These are phyloP conservation scores for Bombus impatiens DNA, from an alignment of 1,140 invertebrate genomes.

Conservation along the genomic window DNA sequence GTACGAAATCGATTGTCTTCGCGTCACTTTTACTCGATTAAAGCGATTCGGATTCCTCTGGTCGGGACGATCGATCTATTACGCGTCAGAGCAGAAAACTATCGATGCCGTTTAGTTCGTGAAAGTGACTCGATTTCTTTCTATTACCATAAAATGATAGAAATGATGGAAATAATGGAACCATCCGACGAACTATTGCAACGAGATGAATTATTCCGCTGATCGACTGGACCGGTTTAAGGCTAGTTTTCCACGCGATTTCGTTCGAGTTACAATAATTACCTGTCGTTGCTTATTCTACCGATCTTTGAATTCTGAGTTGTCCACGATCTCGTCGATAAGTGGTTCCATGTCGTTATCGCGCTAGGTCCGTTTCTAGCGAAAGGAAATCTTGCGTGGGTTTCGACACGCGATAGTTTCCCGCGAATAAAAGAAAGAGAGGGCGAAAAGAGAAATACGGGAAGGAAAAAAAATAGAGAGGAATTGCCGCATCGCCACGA, in stretches of 20 bases:
- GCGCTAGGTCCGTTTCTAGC: constrained; percentile 45
- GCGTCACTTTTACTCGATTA: constrained; percentile 7
- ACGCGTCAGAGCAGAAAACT: constrained; percentile 34
- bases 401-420: constrained; percentile 60
- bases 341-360: constrained; percentile 33
- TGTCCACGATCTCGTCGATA: neutral
- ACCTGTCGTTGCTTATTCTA: neutral
- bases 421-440: constrained; percentile 66
- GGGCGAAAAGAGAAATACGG: constrained; percentile 59
- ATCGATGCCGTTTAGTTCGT: neutral
- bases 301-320: neutral
- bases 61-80: constrained; percentile 4
- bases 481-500: constrained; percentile 67
- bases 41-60: constrained; percentile 10
- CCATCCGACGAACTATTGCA: neutral
- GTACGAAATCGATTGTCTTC: neutral
- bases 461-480: constrained; percentile 51
- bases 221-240: neutral
- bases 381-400: constrained; percentile 74
- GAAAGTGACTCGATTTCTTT: constrained; percentile 39
- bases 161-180: neutral
- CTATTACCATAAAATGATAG: neutral
- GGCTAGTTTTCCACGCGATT: neutral
- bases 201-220: neutral
- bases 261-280: neutral